These are phyloP conservation scores for Luperina testacea DNA, from an alignment of 2,888 invertebrate genomes.

Conservation along the genomic window DNA sequence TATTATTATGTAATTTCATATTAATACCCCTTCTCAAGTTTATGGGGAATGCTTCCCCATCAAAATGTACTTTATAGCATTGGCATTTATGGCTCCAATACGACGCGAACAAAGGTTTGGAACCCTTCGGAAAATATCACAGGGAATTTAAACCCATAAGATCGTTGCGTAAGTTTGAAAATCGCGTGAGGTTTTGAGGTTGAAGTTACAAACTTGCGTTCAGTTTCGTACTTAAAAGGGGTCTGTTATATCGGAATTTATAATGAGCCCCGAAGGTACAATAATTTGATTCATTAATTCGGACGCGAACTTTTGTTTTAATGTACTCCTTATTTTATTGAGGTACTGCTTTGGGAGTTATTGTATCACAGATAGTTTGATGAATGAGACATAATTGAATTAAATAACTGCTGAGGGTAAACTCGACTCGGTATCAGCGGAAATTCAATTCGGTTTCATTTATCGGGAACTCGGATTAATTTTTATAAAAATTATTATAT, in stretches of 20 bases:
- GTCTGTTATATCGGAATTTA: constrained; percentile 66
- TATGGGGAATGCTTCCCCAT: constrained; percentile 63
- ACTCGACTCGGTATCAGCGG: constrained; percentile 8
- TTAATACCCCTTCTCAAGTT: constrained; percentile 64
- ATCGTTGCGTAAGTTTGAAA: not conserved
- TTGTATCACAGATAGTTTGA: constrained; percentile 56
- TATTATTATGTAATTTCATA: constrained; percentile 67
- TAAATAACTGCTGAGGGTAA: constrained; percentile 39
- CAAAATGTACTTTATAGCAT: constrained; percentile 66
- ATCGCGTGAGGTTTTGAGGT: constrained; percentile 1
- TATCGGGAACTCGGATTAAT: not conserved
- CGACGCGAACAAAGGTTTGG: constrained; percentile 27
- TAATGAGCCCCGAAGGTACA: constrained; percentile 68
- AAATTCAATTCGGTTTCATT: constrained; percentile 17
- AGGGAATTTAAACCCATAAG: not conserved
- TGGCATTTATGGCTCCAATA: constrained; percentile 61
- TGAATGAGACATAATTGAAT: constrained; percentile 58
- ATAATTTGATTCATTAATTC: constrained; percentile 70
- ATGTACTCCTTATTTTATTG: constrained; percentile 64
- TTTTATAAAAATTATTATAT: not conserved
- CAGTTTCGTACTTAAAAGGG: constrained; percentile 63
- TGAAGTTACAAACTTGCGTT: constrained; percentile 41
- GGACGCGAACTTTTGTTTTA: constrained; percentile 65
- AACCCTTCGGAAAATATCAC: not conserved
- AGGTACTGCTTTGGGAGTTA: constrained; percentile 46